Percentiles rank a stretch among this genome's conserved stretches.
Conservation (phyloP, 2,797 vertebrate genomes). For the Ficedula albicollis region DNA sequence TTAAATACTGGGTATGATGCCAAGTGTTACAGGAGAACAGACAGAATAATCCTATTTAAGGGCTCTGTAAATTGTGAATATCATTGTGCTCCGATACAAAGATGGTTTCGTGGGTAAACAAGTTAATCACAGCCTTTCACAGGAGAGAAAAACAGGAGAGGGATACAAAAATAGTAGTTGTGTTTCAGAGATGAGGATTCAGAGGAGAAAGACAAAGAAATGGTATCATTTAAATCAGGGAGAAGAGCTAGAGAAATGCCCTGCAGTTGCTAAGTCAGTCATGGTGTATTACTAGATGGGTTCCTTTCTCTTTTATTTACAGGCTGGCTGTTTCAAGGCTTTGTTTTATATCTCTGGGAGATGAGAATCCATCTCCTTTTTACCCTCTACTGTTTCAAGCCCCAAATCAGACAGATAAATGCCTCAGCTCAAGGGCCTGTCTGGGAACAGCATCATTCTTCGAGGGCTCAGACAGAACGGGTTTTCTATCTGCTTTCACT, state of each 20-base stretch:
- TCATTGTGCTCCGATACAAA: not conserved
- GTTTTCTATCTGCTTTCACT: not conserved
- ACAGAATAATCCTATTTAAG: constrained; percentile 8
- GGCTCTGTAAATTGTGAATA: not conserved
- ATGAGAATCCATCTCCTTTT: not conserved
- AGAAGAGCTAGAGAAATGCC: not conserved
- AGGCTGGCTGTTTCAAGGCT: not conserved
- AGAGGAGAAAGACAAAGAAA: not conserved
- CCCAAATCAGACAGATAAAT: constrained; percentile 28
- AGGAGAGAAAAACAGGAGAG: not conserved
- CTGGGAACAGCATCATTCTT: not conserved
- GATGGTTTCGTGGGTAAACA: constrained; percentile 24
- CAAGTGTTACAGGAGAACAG: not conserved
- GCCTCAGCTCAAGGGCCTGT: not conserved
- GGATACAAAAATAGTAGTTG: not conserved
- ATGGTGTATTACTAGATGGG: not conserved
- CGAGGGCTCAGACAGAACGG: not conserved
- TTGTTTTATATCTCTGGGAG: not conserved
- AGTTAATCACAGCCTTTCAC: constrained; percentile 38
- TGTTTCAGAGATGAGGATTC: not conserved
- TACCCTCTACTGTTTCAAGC: not conserved
- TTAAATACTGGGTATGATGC: not conserved
- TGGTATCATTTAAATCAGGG: not conserved
- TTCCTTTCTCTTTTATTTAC: not conserved
- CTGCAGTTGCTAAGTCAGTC: not conserved